Evolutionary conservation across 2,797 vertebrate genomes (phyloP), one percentile per base, ranked within the genome.

Genomic region (Borostomias antarcticus): DNA sequence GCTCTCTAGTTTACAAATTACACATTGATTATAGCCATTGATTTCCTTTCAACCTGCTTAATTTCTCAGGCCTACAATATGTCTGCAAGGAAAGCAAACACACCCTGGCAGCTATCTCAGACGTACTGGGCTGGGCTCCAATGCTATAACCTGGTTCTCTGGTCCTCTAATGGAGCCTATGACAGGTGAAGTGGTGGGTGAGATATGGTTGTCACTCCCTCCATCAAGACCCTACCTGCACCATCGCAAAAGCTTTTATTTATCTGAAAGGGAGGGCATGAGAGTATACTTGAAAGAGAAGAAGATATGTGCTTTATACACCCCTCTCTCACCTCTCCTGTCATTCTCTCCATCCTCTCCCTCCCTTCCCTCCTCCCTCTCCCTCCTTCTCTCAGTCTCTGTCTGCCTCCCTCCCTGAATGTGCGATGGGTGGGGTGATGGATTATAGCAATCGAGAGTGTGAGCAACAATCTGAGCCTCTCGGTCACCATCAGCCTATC

Each of bases 381-480:
- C 15, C n/a, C n/a, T n/a, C n/a, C n/a, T 43, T 17, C 40, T 17
- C 40, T 17, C 40, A 13, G 13, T 17, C 2, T n/a, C 40, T 43
- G 13, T 17, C 11, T n/a, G 13, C 0, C 40, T 43, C 40, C 40
- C 8, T 43, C 40, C n/a, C 15, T n/a, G n/a, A n/a, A 28, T 59
- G 13, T 59, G 6, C 35, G 15, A 35, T 5, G 25, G 35, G 21
- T 23, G 35, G 8, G 58, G 5, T 59, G 58, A 59, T 43, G 32
- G 35, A 45, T 28, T 15, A 21, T 11, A 35, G 58, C 23, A 15
- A 11, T 40, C 17, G 35, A 25, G 33, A 25, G 35, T 28, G 57
- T 11, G 15, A 66, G 32, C 62, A 65, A 63, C 68, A 71, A 43
- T 79, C 70, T 15, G 10, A 15, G 37, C 37, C 15, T 43, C 40